Percentiles rank a stretch among this genome's conserved stretches.
These are phyloP conservation scores for Scelioninae gen. 1 DNA, from an alignment of 2,888 invertebrate species.

Conservation along the genomic window DNA sequence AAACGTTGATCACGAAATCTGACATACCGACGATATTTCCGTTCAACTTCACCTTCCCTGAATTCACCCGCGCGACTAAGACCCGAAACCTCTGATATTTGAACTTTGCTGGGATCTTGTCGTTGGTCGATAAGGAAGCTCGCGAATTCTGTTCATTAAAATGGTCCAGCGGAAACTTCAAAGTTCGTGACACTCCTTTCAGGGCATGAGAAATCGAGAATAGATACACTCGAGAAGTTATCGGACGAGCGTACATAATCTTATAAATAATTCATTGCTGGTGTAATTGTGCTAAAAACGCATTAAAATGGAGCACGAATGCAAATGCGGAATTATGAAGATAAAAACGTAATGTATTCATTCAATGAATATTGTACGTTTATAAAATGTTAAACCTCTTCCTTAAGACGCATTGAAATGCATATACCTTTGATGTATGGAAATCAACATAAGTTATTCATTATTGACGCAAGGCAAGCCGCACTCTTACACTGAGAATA, in stretches of 20 bases:
- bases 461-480: constrained; percentile 23
- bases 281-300: constrained; percentile 20
- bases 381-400: constrained; percentile 32
- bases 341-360: constrained; percentile 41
- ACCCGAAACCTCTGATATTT: constrained; percentile 51
- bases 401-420: constrained; percentile 49
- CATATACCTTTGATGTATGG: constrained; percentile 27
- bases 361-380: constrained; percentile 42
- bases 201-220: too few species aligned
- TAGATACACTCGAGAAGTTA: too few species aligned
- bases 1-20: constrained; percentile 28
- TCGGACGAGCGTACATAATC: too few species aligned
- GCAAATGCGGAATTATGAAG: constrained; percentile 31
- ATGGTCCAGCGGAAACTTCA: constrained; percentile 13
- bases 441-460: constrained; percentile 30
- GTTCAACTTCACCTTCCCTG: constrained; percentile 4
- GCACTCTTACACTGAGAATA: constrained; percentile 18
- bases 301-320: constrained; percentile 12
- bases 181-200: too few species aligned
- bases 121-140: constrained; percentile 66
- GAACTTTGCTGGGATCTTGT: constrained; percentile 47
- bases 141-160: constrained; percentile 26
- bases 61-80: constrained; percentile 27
- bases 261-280: constrained; percentile 18
- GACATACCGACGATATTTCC: constrained; percentile 52